phyloP scores from a whole-genome alignment of 2,888 invertebrate species.

The Polia nebulosa region DNA sequence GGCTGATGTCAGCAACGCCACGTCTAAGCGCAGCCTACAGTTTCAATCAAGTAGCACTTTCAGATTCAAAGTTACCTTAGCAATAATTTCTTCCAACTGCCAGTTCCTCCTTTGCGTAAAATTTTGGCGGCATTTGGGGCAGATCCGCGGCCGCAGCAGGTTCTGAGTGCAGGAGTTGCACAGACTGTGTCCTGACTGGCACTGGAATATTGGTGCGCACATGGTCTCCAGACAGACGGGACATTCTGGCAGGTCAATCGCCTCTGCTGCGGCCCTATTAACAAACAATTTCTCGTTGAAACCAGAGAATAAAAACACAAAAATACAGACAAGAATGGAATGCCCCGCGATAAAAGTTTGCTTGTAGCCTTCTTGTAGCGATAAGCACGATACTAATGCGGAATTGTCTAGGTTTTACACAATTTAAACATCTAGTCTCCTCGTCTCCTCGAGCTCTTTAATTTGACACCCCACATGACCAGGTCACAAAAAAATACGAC shows the following conservation, averaged over 20 bases:
- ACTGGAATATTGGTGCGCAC: constrained; percentile 85
- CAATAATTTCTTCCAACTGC: constrained; percentile 83
- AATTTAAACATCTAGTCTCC: too few species aligned
- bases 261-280: constrained; percentile 60
- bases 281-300: neutral
- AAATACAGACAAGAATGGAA: too few species aligned
- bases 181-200: constrained; percentile 86
- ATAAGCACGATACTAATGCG: neutral
- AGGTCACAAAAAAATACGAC: too few species aligned
- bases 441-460: too few species aligned
- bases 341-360: neutral
- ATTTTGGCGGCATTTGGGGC: constrained; percentile 84
- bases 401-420: neutral
- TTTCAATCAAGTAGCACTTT: too few species aligned
- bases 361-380: too few species aligned
- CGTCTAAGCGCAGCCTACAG: too few species aligned
- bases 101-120: constrained; percentile 88
- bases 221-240: constrained; percentile 85
- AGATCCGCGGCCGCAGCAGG: constrained; percentile 79
- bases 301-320: too few species aligned
- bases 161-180: constrained; percentile 80
- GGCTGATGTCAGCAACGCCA: too few species aligned
- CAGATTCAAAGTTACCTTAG: constrained; percentile 78
- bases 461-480: too few species aligned
- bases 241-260: constrained; percentile 83